These are phyloP conservation scores for Scelioninae gen. 2 DNA, from an alignment of 2,888 invertebrate species.

Conservation along the genomic window DNA sequence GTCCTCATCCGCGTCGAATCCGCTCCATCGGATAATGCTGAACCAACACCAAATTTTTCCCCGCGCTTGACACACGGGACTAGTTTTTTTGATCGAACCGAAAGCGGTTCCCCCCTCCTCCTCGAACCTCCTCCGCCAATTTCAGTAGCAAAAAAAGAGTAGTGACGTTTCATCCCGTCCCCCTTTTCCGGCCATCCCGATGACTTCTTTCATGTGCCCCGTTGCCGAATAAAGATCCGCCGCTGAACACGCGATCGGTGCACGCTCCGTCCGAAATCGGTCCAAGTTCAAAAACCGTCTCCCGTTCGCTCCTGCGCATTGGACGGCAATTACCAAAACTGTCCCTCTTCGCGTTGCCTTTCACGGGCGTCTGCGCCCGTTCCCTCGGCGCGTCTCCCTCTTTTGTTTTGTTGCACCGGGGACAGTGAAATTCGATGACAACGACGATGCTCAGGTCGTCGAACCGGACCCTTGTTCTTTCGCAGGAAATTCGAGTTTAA, in stretches of 20 bases:
- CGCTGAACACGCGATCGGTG: constrained; percentile 42
- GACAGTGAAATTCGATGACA: constrained; percentile 59
- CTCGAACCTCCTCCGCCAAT: too few species aligned
- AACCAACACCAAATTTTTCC: too few species aligned
- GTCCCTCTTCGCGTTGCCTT: constrained; percentile 69
- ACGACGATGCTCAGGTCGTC: constrained; percentile 59
- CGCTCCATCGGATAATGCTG: too few species aligned
- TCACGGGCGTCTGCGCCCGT: constrained; percentile 66
- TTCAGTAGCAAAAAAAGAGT: too few species aligned
- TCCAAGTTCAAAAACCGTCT: constrained; percentile 30
- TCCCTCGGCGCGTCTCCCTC: constrained; percentile 60
- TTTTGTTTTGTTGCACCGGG: constrained; percentile 49
- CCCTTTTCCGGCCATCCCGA: too few species aligned
- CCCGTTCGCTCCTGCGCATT: constrained; percentile 50
- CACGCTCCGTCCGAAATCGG: constrained; percentile 38
- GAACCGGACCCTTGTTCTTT: constrained; percentile 56
- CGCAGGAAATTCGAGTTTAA: constrained; percentile 59
- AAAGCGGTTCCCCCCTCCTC: too few species aligned
- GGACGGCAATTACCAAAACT: constrained; percentile 70
- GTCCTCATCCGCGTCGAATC: too few species aligned
- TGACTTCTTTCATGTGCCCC: too few species aligned
- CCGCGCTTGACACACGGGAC: too few species aligned
- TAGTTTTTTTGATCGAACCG: too few species aligned
- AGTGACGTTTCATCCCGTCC: too few species aligned
- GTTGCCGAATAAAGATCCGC: background rate